Conservation (phyloP, 2,797 vertebrate genomes). For the Eulemur mongoz region DNA sequence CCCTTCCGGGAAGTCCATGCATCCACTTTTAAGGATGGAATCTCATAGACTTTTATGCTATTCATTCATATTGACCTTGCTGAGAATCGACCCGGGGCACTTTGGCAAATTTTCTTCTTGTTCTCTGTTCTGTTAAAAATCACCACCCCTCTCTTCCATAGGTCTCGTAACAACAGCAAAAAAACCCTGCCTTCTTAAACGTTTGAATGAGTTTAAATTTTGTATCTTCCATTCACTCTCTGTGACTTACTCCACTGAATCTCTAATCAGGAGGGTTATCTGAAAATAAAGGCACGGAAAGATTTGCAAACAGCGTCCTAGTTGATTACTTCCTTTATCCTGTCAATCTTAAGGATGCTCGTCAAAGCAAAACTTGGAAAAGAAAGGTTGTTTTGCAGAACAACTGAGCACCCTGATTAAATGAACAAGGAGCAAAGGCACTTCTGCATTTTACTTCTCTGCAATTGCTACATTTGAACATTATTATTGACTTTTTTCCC, state of each 20-base stretch:
- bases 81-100: background rate
- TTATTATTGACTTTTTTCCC: constrained; percentile 36
- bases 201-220: background rate
- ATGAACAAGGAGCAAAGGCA: background rate
- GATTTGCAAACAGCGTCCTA: background rate
- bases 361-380: background rate
- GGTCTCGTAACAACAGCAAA: background rate
- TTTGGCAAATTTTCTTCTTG: background rate
- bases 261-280: background rate
- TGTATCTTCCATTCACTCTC: background rate
- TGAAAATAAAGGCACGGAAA: background rate
- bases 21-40: background rate
- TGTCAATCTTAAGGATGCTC: background rate
- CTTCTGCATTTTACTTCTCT: background rate
- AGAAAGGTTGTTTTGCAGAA: constrained; percentile 28
- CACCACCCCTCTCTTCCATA: background rate
- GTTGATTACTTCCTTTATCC: background rate
- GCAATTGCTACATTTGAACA: constrained; percentile 34
- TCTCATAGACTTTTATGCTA: fast-evolving
- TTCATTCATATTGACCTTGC: background rate
- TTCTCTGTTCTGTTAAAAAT: background rate
- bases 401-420: background rate
- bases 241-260: background rate
- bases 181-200: background rate
- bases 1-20: fast-evolving